phyloP scores from a whole-genome alignment of 1,140 invertebrate genomes.

The Aphelenchoides fujianensis region DNA sequence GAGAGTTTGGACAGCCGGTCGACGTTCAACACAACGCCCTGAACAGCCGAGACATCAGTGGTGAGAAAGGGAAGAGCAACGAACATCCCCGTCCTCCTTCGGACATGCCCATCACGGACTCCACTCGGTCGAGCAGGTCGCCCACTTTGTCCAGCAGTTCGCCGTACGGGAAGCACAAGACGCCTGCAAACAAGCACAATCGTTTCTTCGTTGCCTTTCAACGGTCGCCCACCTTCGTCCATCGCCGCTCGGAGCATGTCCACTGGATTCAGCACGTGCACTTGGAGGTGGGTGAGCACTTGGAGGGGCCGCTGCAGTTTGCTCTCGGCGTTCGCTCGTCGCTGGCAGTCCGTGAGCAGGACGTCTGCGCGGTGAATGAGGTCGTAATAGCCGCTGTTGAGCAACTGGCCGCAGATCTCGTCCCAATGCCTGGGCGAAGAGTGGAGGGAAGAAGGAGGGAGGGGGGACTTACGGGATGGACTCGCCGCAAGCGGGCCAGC shows the following conservation, averaged over 20 bases:
- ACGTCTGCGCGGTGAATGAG: conserved; percentile 55
- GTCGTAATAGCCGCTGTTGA: conserved; percentile 56
- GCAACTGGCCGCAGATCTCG: conserved; percentile 57
- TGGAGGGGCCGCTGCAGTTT: conserved; percentile 37
- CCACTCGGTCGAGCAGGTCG: conserved; percentile 44
- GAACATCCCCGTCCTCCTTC: conserved; percentile 39
- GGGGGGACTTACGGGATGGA: conserved; percentile 28
- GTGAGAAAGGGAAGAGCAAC: too few relatives aligned
- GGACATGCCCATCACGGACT: conserved; percentile 37
- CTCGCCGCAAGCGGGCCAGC: conserved; percentile 44
- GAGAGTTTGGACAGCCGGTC: conserved; percentile 51
- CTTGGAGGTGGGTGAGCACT: conserved; percentile 56
- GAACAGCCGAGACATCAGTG: too few relatives aligned
- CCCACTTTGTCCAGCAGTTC: conserved; percentile 53
- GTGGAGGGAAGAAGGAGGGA: background rate
- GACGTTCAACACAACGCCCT: conserved; percentile 38
- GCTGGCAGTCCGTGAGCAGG: conserved; percentile 53
- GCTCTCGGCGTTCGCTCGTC: conserved; percentile 44
- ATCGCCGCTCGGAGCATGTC: conserved; percentile 58
- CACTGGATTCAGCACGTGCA: conserved; percentile 61
- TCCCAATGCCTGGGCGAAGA: conserved; percentile 38
- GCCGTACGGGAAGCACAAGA: conserved; percentile 61
- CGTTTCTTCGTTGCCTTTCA: background rate
- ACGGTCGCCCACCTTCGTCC: conserved; percentile 57
- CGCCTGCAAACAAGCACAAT: conserved; percentile 41